Conservation (phyloP, 64 coral and sea anemone species). For the Astreopora myriophthalma region DNA sequence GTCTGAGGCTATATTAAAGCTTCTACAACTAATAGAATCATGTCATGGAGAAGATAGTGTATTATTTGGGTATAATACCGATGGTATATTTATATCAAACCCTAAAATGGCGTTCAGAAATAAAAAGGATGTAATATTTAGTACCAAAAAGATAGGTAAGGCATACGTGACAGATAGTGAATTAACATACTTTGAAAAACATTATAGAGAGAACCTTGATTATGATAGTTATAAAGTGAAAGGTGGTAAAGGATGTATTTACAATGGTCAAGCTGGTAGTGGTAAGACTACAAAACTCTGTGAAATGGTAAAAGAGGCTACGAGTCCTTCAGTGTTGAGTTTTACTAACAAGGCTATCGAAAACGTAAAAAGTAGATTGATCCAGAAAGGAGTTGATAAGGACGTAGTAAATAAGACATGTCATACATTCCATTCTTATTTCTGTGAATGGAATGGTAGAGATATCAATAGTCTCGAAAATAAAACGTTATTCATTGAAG, state of each 20-base stretch:
- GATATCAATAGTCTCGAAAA: neutral
- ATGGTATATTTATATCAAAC: neutral
- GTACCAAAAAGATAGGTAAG: neutral
- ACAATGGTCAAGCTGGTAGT: neutral
- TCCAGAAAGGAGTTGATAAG: neutral
- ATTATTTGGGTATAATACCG: neutral
- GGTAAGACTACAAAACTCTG: conserved; percentile 32
- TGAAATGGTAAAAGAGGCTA: conserved; percentile 19
- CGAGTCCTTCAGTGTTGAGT: neutral
- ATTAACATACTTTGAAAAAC: conserved; percentile 23
- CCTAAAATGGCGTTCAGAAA: neutral
- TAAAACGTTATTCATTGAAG: neutral
- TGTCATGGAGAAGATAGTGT: neutral
- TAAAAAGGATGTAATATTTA: conserved; percentile 1
- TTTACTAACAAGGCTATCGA: neutral
- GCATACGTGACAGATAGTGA: neutral
- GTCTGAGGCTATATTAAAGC: conserved; percentile 18
- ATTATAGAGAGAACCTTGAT: conserved; percentile 22
- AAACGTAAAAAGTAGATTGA: neutral
- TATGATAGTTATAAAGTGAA: neutral
- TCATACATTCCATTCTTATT: conserved; percentile 22
- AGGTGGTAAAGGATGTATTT: neutral
- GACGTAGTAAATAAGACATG: neutral
- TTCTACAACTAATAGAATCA: neutral
- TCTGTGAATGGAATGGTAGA: neutral